Conservation (phyloP, 2,888 invertebrate genomes). For the Acanthoscelides obtectus region DNA sequence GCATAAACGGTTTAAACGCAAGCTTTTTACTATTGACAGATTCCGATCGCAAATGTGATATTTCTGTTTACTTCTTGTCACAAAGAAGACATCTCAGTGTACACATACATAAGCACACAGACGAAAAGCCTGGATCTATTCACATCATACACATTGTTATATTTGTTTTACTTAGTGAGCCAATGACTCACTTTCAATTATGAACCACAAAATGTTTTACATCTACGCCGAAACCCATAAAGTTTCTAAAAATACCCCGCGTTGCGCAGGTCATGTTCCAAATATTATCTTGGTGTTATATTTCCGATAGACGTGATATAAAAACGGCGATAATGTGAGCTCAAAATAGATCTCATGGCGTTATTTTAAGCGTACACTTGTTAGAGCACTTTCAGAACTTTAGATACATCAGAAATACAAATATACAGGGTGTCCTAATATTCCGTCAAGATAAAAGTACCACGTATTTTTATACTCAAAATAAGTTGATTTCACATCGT, state of each 20-base stretch:
- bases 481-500: too few relatives aligned
- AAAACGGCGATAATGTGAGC: neutral
- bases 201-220: neutral
- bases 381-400: neutral
- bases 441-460: too few relatives aligned
- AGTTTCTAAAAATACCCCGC: neutral
- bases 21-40: too few relatives aligned
- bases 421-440: too few relatives aligned
- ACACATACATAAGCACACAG: neutral
- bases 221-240: neutral
- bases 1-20: too few relatives aligned
- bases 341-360: neutral
- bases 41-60: too few relatives aligned
- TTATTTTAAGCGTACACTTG: neutral
- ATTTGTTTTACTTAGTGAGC: neutral
- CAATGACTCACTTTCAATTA: neutral
- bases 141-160: neutral
- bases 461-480: too few relatives aligned
- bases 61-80: too few relatives aligned
- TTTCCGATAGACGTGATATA: conserved; percentile 7
- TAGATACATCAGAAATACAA: too few relatives aligned
- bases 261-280: conserved; percentile 22
- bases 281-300: conserved; percentile 12
- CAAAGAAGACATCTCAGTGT: neutral
- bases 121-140: neutral